Percentiles rank a stretch among this genome's conserved stretches.
Conservation (phyloP, 1,140 invertebrate species). For the Drosophila tropicalis region DNA sequence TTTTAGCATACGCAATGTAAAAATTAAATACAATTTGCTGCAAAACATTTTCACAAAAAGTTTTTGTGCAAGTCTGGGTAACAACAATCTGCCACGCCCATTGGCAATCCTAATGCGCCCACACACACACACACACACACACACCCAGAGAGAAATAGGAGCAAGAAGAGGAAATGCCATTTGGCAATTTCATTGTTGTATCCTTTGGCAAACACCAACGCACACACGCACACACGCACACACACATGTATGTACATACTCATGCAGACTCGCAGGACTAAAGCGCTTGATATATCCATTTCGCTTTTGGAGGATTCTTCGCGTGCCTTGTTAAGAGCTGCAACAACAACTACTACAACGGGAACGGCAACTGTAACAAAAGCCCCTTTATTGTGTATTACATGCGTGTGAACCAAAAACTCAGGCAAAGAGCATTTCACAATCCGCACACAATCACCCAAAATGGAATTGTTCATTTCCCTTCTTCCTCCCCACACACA, state of each 20-base stretch:
- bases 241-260: not conserved
- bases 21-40: slow-evolving; percentile 38
- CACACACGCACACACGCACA: slow-evolving; percentile 5
- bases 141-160: slow-evolving; percentile 19
- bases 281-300: slow-evolving; percentile 72
- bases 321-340: slow-evolving; percentile 76
- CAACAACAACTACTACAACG: slow-evolving; percentile 66
- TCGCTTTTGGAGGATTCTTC: slow-evolving; percentile 78
- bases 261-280: slow-evolving; percentile 18
- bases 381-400: slow-evolving; percentile 58
- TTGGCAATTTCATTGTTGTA: slow-evolving; percentile 69
- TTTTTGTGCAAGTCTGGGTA: slow-evolving; percentile 26
- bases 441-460: slow-evolving; percentile 42
- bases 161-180: slow-evolving; percentile 49
- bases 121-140: slow-evolving; percentile 11
- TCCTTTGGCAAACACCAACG: slow-evolving; percentile 54
- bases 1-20: slow-evolving; percentile 16
- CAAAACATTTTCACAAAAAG: slow-evolving; percentile 25
- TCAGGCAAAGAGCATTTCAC: slow-evolving; percentile 47
- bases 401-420: slow-evolving; percentile 72
- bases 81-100: slow-evolving; percentile 14
- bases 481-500: not conserved
- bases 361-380: slow-evolving; percentile 31
- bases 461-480: slow-evolving; percentile 64
- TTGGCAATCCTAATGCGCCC: not conserved